Percentiles rank a stretch among this genome's conserved stretches.
phyloP scores from a whole-genome alignment of 2,113 vertebrate genomes.

The Aythya baeri region DNA sequence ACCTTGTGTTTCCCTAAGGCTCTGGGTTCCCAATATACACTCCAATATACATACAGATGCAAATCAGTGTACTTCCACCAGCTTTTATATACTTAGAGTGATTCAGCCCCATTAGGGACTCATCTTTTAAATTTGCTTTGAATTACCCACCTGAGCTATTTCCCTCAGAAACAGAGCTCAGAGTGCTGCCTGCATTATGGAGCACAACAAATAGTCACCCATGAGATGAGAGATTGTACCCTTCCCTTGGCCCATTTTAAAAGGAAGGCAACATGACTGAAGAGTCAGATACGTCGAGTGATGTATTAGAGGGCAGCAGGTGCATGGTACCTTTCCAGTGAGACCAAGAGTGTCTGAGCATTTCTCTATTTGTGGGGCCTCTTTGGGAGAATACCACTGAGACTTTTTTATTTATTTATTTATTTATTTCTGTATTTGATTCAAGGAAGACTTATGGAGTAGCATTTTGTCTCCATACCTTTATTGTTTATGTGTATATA shows the following conservation, averaged over 20 bases:
- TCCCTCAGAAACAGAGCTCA: not conserved
- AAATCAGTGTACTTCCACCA: not conserved
- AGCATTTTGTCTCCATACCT: not conserved
- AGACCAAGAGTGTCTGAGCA: not conserved
- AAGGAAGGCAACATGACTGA: not conserved
- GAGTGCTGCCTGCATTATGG: not conserved
- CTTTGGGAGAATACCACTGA: not conserved
- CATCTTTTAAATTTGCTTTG: not conserved
- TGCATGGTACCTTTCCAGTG: not conserved
- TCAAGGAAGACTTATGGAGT: rapidly evolving
- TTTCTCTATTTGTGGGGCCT: not conserved
- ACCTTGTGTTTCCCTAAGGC: not conserved
- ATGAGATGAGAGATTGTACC: not conserved
- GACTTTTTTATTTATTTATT: not conserved
- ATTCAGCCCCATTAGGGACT: not conserved
- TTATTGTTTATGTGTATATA: not conserved
- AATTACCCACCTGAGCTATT: not conserved
- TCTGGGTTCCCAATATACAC: not conserved
- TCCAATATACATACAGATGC: not conserved
- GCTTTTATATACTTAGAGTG: not conserved
- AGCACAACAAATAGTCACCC: not conserved
- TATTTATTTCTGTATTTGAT: not conserved
- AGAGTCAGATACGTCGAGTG: not conserved
- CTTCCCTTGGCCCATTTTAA: not conserved
- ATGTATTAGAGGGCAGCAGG: not conserved